A percentile compares a stretch with the other conserved stretches of the same genome.
phyloP scores from a whole-genome alignment of 2,888 invertebrate species.

The Eupelmus urozonus region DNA sequence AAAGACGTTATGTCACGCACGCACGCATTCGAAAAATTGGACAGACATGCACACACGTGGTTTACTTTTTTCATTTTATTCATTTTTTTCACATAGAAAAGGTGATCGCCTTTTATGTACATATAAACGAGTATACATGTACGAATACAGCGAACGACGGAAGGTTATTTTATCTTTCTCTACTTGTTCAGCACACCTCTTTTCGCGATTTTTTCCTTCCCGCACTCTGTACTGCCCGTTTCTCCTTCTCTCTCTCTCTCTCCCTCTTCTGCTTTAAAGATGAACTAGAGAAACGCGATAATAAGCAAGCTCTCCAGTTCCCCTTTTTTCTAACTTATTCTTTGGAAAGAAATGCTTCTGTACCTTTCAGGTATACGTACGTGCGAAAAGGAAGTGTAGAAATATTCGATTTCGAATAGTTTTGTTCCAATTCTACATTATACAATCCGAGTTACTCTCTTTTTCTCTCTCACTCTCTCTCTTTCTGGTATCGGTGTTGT shows the following conservation, averaged over 20 bases:
- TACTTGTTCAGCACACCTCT: conserved; percentile 30
- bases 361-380: conserved; percentile 7
- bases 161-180: conserved; percentile 48
- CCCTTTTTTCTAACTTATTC: conserved; percentile 3
- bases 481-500: conserved; percentile 11
- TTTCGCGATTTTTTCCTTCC: conserved; percentile 20
- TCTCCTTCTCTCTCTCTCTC: conserved; percentile 24
- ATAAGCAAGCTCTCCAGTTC: background rate
- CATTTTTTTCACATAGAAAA: conserved; percentile 58
- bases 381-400: conserved; percentile 8
- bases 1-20: conserved; percentile 30
- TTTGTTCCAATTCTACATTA: background rate
- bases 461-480: conserved; percentile 42
- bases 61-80: conserved; percentile 45
- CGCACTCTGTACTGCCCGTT: background rate
- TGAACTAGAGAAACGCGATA: conserved; percentile 18
- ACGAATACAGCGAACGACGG: conserved; percentile 57
- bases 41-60: conserved; percentile 54
- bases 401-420: background rate
- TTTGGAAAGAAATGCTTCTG: conserved; percentile 14
- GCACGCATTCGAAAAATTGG: conserved; percentile 56
- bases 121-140: conserved; percentile 60
- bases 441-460: conserved; percentile 8
- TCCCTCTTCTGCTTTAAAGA: conserved; percentile 20
- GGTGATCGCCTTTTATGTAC: conserved; percentile 59